Evolutionary conservation across 2,113 vertebrate species (phyloP), one percentile per base, ranked within the genome.

Genomic region (Prinia subflava): DNA sequence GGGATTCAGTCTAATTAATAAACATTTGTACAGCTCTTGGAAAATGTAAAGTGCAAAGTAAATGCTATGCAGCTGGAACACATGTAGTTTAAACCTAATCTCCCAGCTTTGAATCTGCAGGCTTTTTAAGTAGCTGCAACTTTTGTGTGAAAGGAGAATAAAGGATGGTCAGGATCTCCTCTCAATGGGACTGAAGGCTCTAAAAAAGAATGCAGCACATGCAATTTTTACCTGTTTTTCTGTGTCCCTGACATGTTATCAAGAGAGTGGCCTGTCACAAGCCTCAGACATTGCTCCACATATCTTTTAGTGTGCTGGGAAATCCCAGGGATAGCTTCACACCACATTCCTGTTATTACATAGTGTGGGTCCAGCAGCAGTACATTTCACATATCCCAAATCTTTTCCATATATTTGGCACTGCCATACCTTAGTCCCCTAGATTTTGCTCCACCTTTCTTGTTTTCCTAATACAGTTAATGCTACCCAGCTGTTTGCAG

Each of bases 341-440:
- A 82, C 56, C 59, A 35, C 62, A 87, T 71, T 68, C 42, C 55
- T 0, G 0, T 55, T 78, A 89, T 68, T 95, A 74, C 59, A 85
- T 71, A 94, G n/a, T 52, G 75, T 92, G 52, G 49, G 83, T 92
- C 73, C 84, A 90, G 85, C 55, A 90, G 87, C 68, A 89, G 60
- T 67, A 78, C 30, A 15, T 90, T 95, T 96, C 84, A 91, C 41
- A 65, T 87, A 94, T 73, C 86, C 93, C 78, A 97, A 96, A 97
- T 97, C 95, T 97, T 92, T 97, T 97, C 96, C 97, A 97, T 97
- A 96, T 69, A 97, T 96, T 97, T 97, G 96, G 97, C 96, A 96
- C 79, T 89, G 60, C 93, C 94, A 65, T 94, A 92, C 79, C 92
- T 96, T 77, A 95, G 75, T 93, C 86, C 81, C 75, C 62, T 53